phyloP scores from a whole-genome alignment of 2,888 invertebrate species.

The Rhagonycha lutea region DNA sequence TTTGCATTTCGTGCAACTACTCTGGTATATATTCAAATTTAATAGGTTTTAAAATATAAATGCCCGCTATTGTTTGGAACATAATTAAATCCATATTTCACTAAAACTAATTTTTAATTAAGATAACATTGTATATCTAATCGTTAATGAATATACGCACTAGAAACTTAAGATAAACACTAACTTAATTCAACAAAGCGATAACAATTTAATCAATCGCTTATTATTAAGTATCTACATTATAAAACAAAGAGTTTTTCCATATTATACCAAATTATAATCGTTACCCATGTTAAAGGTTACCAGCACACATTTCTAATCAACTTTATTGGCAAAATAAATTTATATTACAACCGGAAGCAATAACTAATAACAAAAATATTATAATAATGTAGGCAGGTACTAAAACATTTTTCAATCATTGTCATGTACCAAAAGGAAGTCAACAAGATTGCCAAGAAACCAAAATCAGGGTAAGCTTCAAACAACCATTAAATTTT shows the following conservation, averaged over 20 bases:
- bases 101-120: background rate
- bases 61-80: background rate
- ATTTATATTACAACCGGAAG: background rate
- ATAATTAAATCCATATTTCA: background rate
- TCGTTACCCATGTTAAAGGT: background rate
- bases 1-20: background rate
- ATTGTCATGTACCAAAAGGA: too few species aligned
- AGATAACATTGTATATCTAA: conserved; percentile 5
- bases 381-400: too few species aligned
- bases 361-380: background rate
- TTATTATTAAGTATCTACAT: background rate
- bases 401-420: background rate
- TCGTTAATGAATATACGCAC: conserved; percentile 3
- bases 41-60: background rate
- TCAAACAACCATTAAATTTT: background rate
- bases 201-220: background rate
- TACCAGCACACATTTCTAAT: background rate
- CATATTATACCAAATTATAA: background rate
- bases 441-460: background rate
- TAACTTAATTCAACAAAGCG: background rate
- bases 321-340: background rate
- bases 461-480: background rate
- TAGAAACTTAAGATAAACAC: background rate
- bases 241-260: background rate
- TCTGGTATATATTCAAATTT: background rate